A percentile compares a stretch with the other conserved stretches of the same genome.
These are phyloP conservation scores for Tachina grossa DNA, from an alignment of 2,888 invertebrate genomes.

Conservation along the genomic window DNA sequence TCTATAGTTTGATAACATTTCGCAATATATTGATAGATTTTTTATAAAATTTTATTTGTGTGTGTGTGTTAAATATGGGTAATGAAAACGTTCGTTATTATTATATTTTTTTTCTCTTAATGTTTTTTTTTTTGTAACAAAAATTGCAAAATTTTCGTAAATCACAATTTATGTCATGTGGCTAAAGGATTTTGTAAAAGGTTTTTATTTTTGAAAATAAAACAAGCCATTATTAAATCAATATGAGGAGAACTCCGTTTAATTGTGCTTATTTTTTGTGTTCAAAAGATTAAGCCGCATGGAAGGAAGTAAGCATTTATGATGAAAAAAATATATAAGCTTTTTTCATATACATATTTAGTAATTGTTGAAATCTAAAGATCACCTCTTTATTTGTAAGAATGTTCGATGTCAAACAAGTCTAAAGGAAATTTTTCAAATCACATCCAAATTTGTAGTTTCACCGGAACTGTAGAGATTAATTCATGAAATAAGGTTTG, in stretches of 20 bases:
- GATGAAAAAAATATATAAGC: too few species aligned
- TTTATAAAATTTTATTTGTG: neutral
- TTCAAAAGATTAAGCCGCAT: neutral
- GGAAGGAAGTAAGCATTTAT: slow-evolving; percentile 8
- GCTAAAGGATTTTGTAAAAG: slow-evolving; percentile 7
- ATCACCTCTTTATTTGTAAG: too few species aligned
- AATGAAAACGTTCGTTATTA: slow-evolving; percentile 7
- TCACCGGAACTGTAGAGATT: too few species aligned
- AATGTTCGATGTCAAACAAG: too few species aligned
- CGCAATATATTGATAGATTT: slow-evolving; percentile 48
- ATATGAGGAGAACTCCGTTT: neutral
- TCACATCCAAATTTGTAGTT: too few species aligned
- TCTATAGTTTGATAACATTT: slow-evolving; percentile 31
- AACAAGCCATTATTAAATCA: neutral
- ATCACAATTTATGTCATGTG: slow-evolving; percentile 27
- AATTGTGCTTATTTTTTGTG: neutral
- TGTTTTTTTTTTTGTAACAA: neutral
- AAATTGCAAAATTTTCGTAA: slow-evolving; percentile 38
- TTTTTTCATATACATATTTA: too few species aligned
- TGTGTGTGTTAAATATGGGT: neutral
- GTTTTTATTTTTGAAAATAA: neutral
- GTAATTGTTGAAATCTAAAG: too few species aligned
- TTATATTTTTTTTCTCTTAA: neutral
- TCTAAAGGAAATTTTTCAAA: too few species aligned
- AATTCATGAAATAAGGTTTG: too few species aligned